phyloP scores from a whole-genome alignment of 35 echinoderm and acorn worm genomes.

The Chiridota heheva region DNA sequence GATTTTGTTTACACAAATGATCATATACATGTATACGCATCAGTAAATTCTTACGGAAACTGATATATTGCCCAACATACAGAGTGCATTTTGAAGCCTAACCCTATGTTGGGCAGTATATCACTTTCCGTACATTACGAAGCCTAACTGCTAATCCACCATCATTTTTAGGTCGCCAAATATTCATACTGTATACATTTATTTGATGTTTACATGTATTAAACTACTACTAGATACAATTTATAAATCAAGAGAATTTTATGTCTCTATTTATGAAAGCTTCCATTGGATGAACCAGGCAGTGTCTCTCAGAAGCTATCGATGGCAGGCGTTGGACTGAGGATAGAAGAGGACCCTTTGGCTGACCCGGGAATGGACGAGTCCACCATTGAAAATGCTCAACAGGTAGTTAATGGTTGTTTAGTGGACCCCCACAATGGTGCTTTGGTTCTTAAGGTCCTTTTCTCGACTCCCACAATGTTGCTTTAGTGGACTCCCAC shows the following conservation, averaged over 20 bases:
- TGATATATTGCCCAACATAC: too few relatives aligned
- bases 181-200: background rate
- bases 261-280: slow-evolving; percentile 50
- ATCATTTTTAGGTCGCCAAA: background rate
- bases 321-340: slow-evolving; percentile 29
- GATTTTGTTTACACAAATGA: too few relatives aligned
- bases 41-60: too few relatives aligned
- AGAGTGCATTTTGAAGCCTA: background rate
- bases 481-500: too few relatives aligned
- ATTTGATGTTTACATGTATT: background rate
- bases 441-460: background rate
- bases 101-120: background rate
- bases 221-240: background rate
- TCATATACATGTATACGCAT: too few relatives aligned
- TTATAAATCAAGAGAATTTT: background rate
- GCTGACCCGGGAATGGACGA: slow-evolving; percentile 87
- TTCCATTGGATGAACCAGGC: slow-evolving; percentile 90
- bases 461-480: background rate
- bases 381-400: slow-evolving; percentile 98
- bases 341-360: slow-evolving; percentile 60
- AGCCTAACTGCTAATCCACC: background rate
- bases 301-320: slow-evolving; percentile 76
- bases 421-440: background rate
- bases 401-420: too few relatives aligned
- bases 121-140: background rate